Conservation (phyloP, 2,888 invertebrate genomes). For the Coecobrya sp. region DNA sequence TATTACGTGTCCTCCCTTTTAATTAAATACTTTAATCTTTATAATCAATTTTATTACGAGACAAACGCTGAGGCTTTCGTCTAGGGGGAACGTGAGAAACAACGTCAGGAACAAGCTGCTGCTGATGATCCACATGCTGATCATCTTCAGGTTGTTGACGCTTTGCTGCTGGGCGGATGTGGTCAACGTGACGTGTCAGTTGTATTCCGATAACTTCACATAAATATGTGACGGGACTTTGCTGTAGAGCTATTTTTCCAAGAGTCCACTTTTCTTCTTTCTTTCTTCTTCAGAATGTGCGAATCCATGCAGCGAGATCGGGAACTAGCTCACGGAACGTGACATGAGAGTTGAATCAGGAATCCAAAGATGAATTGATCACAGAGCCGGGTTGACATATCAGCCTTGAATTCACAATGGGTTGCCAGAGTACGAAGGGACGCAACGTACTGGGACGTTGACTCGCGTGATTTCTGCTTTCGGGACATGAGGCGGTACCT, state of each 20-base stretch:
- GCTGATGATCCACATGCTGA: background rate
- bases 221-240: conserved; percentile 67
- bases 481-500: conserved; percentile 49
- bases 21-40: background rate
- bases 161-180: conserved; percentile 24
- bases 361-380: conserved; percentile 71
- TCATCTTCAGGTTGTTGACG: background rate
- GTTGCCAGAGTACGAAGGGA: conserved; percentile 30
- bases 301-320: conserved; percentile 59
- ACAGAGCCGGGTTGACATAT: conserved; percentile 1
- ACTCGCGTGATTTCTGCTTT: conserved; percentile 52
- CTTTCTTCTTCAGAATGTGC: conserved; percentile 37
- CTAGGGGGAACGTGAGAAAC: background rate
- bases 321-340: conserved; percentile 33
- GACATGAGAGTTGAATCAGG: conserved; percentile 13
- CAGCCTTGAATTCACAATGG: conserved; percentile 59
- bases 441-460: conserved; percentile 50
- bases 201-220: conserved; percentile 2
- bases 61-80: background rate
- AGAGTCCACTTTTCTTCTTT: conserved; percentile 71
- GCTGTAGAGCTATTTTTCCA: conserved; percentile 12
- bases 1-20: background rate
- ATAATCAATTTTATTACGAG: background rate
- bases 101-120: background rate
- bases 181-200: conserved; percentile 69